Evolutionary conservation across 2,888 invertebrate genomes (phyloP).

Genomic region (Venustoraphidia nigricollis): DNA sequence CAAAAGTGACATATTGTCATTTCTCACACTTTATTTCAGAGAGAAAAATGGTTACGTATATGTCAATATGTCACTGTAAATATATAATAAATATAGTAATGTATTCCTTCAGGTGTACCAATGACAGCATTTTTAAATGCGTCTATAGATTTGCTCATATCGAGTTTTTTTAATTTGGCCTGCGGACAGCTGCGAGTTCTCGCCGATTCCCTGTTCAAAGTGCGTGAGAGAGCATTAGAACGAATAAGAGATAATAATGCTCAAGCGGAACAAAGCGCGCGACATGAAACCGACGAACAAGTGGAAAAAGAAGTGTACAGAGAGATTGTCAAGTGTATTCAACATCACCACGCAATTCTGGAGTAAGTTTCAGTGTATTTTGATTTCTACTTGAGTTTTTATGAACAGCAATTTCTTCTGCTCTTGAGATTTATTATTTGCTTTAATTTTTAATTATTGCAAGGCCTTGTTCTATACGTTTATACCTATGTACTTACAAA

Average conservation of each 20-base stretch:
- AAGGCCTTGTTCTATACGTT: too few species aligned
- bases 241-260: too few species aligned
- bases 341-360: slow-evolving; percentile 19
- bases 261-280: not conserved
- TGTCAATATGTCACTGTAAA: not conserved
- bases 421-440: too few species aligned
- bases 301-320: slow-evolving; percentile 8
- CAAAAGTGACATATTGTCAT: too few species aligned
- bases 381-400: too few species aligned
- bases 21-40: too few species aligned
- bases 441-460: too few species aligned
- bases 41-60: not conserved
- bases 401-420: too few species aligned
- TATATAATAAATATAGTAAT: not conserved
- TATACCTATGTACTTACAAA: too few species aligned
- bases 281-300: not conserved
- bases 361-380: slow-evolving; percentile 13
- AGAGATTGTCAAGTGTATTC: slow-evolving; percentile 14
- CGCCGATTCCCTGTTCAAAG: slow-evolving; percentile 21
- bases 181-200: slow-evolving; percentile 31
- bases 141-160: slow-evolving; percentile 31
- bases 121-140: slow-evolving; percentile 32
- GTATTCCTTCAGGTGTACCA: slow-evolving; percentile 19
- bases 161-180: slow-evolving; percentile 31
- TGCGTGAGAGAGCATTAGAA: not conserved